Evolutionary conservation across 2,888 invertebrate genomes (phyloP).

Genomic region (Dryobota labecula): DNA sequence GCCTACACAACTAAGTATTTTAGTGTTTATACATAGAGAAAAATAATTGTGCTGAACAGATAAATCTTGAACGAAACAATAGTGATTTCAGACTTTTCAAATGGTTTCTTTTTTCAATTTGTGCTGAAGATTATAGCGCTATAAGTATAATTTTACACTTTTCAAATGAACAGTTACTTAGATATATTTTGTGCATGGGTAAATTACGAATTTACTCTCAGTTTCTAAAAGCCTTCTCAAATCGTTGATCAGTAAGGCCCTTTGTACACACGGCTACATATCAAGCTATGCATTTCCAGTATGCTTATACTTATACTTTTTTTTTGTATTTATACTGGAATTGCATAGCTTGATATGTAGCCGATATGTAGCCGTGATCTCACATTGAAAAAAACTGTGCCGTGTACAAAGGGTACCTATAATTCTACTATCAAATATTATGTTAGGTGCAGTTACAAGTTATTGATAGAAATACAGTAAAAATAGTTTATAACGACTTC

Average conservation of each 20-base stretch:
- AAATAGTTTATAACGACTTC: too few species aligned
- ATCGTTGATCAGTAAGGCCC: neutral
- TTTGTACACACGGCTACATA: too few species aligned
- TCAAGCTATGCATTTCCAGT: too few species aligned
- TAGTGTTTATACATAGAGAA: constrained; percentile 32
- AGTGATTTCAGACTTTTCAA: constrained; percentile 50
- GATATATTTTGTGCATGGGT: constrained; percentile 28
- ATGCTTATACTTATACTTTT: too few species aligned
- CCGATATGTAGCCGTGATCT: too few species aligned
- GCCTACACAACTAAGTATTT: constrained; percentile 54
- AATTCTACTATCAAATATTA: too few species aligned
- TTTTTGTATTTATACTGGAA: too few species aligned
- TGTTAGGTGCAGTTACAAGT: neutral
- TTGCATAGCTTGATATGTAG: too few species aligned
- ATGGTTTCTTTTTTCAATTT: constrained; percentile 23
- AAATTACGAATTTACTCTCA: constrained; percentile 11
- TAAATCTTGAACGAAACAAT: constrained; percentile 10
- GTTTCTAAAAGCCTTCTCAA: constrained; percentile 2
- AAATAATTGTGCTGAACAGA: constrained; percentile 58
- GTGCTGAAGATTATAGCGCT: constrained; percentile 30
- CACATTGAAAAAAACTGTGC: too few species aligned
- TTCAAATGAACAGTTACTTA: neutral
- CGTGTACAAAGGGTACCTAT: too few species aligned
- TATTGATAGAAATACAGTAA: neutral
- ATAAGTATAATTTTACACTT: neutral